Conservation (phyloP, 1,140 invertebrate genomes). For the Dreissena polymorpha region DNA sequence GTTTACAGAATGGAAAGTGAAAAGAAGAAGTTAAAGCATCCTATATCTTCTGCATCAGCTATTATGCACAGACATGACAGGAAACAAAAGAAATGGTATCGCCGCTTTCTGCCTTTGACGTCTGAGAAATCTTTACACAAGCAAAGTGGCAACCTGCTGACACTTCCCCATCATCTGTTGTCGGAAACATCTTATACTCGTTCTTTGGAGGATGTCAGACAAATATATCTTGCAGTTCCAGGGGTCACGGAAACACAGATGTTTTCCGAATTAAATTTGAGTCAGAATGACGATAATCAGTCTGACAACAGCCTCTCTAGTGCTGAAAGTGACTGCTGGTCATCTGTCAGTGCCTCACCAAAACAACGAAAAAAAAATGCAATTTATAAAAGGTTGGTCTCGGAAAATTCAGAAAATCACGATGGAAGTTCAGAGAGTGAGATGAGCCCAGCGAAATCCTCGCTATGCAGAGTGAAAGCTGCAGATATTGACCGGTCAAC, state of each 20-base stretch:
- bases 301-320: constrained; percentile 27
- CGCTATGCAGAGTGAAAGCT: too few relatives aligned
- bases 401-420: too few relatives aligned
- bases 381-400: too few relatives aligned
- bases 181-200: too few relatives aligned
- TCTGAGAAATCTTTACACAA: neutral
- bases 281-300: constrained; percentile 19
- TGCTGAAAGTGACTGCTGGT: constrained; percentile 29
- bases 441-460: too few relatives aligned
- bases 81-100: constrained; percentile 46
- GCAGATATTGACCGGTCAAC: neutral
- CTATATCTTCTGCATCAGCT: constrained; percentile 44
- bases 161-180: too few relatives aligned
- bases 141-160: neutral
- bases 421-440: too few relatives aligned
- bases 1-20: too few relatives aligned
- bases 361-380: too few relatives aligned
- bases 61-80: constrained; percentile 52
- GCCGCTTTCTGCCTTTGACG: constrained; percentile 19
- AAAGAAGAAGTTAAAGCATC: neutral
- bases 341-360: too few relatives aligned
- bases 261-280: constrained; percentile 16
- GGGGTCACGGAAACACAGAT: constrained; percentile 6
- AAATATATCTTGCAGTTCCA: constrained; percentile 22
- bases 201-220: constrained; percentile 46